Percentiles rank a stretch among this genome's conserved stretches.
phyloP scores from a whole-genome alignment of 2,113 vertebrate genomes.

The Melospiza georgiana region DNA sequence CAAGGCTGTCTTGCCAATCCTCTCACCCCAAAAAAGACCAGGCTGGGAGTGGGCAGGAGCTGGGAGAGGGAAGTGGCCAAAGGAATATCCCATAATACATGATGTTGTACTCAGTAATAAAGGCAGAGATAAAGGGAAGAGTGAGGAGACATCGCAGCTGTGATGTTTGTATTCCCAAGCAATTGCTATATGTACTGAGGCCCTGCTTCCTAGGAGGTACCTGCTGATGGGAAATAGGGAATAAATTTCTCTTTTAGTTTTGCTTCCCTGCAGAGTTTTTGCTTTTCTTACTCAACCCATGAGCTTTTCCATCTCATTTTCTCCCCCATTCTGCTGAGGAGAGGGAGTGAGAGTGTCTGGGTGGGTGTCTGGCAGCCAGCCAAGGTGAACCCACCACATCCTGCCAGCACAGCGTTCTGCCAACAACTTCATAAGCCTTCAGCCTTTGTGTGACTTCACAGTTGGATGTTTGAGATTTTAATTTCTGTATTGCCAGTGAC shows the following conservation, averaged over 20 bases:
- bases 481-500: background rate
- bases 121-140: background rate
- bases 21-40: background rate
- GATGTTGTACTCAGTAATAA: background rate
- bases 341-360: background rate
- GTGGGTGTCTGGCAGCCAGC: background rate
- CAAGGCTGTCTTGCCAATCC: background rate
- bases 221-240: background rate
- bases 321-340: background rate
- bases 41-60: background rate
- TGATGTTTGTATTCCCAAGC: background rate
- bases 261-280: background rate
- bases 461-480: background rate
- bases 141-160: background rate
- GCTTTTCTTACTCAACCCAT: background rate
- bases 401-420: background rate
- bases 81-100: background rate
- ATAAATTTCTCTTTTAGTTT: background rate
- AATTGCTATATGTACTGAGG: background rate
- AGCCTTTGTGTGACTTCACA: background rate
- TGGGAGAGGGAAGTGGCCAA: background rate
- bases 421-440: background rate
- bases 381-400: background rate
- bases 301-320: background rate
- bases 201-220: background rate